Conservation (phyloP, 2,797 vertebrate genomes). For the Mus minutoides region DNA sequence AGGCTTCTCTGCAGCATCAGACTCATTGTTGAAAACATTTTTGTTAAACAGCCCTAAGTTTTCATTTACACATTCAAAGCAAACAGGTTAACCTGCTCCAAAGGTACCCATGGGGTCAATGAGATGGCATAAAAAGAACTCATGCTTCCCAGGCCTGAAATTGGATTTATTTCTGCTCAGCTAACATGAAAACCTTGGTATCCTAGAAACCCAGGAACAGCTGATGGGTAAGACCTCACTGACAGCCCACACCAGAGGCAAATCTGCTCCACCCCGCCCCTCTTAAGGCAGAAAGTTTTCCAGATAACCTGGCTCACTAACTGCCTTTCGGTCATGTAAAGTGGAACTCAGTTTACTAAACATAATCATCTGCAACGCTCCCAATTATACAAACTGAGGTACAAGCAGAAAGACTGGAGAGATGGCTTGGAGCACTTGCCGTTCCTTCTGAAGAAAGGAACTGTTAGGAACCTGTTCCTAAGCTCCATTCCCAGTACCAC, state of each 20-base stretch:
- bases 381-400: background rate
- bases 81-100: constrained; percentile 47
- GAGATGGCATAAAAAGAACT: constrained; percentile 5
- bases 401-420: constrained; percentile 19
- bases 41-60: constrained; percentile 54
- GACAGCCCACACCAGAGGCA: background rate
- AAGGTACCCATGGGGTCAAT: constrained; percentile 14
- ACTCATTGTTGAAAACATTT: constrained; percentile 51
- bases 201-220: constrained; percentile 24
- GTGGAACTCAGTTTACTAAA: constrained; percentile 25
- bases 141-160: constrained; percentile 17
- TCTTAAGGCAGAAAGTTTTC: constrained; percentile 27
- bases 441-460: background rate
- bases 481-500: background rate
- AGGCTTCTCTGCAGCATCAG: background rate
- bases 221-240: background rate
- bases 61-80: constrained; percentile 52
- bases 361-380: constrained; percentile 30
- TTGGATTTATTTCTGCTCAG: background rate
- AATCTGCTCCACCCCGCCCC: background rate
- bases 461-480: too few relatives aligned
- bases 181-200: constrained; percentile 19
- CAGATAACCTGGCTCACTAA: constrained; percentile 12
- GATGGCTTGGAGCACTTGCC: background rate
- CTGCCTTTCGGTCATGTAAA: background rate